Base-by-base conservation (phyloP, 2,888 invertebrate species). In the Galerucella pusilla region DNA sequence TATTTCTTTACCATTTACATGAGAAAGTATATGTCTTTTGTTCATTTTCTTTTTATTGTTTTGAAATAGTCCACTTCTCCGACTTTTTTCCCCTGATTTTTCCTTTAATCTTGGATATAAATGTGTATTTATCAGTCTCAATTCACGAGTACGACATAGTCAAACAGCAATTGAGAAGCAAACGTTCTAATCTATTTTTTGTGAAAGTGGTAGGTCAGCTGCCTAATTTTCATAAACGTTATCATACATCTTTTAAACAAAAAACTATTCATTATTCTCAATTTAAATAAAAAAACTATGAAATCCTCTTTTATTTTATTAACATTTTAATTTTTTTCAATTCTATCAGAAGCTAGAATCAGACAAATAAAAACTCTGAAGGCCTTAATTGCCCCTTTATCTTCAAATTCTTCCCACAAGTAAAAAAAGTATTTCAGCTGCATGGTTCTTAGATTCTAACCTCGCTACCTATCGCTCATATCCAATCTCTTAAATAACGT, bases 371-470 rank as follows among this genome's bases (percentile, higher is more conserved):
- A 65, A 65, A 65, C 64, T 46, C 12, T 65, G 46, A 65, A 65
- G 64, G 11, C 46, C 64, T 65, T 65, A 65, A 65, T 65, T 65
- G 64, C 64, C 20, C 20, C 20, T 46, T 65, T 65, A 65, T 65
- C 64, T 46, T 6, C 9, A 46, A 16, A 65, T 46, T 65, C 64
- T 65, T 46, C 45, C 46, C 64, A 65, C 42, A 63, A 63, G 46
- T 59, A 69, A 49, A 73, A 73, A 73, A 73, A 73, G 0, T 65
- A 11, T 4, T 65, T 60, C 73, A 73, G 73, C 68, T 73, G 73
- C 64, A 25, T 45, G 46, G 64, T 20, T 46, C 46, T 46, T 10
- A 14, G 14, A 35, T 45, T 20, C 11, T 9, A 46, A 45, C 64
- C 45, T 5, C n/a, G 46, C 20, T 65, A 46, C 64, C 46, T 46